Conservation (phyloP, 2,113 vertebrate species). For the Phalacrocorax aristotelis region DNA sequence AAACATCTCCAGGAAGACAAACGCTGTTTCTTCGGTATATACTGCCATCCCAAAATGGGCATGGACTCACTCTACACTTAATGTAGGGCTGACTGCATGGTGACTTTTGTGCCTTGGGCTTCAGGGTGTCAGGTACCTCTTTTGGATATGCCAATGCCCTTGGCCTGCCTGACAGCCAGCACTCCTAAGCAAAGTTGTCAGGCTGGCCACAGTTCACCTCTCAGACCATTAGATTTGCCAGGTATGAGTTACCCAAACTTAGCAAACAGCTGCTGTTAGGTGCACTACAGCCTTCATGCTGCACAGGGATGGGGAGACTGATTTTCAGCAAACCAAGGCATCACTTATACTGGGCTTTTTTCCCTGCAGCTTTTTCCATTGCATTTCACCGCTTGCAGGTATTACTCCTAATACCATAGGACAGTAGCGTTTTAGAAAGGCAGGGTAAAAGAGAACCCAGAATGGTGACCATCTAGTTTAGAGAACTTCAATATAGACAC, state of each 20-base stretch:
- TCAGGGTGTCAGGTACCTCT: background rate
- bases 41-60: background rate
- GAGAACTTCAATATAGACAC: background rate
- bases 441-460: background rate
- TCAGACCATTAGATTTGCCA: background rate
- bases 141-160: background rate
- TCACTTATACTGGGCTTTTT: background rate
- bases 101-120: background rate
- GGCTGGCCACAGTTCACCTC: background rate
- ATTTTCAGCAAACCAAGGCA: background rate
- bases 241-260: background rate
- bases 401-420: background rate
- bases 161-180: background rate
- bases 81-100: background rate
- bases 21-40: background rate
- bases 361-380: background rate
- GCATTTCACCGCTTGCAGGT: background rate
- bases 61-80: background rate
- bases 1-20: background rate
- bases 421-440: background rate
- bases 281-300: background rate
- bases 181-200: background rate
- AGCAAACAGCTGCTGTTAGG: background rate
- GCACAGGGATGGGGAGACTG: background rate
- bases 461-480: background rate